phyloP scores from a whole-genome alignment of 1,140 invertebrate genomes.

The Zaprionus inermis region DNA sequence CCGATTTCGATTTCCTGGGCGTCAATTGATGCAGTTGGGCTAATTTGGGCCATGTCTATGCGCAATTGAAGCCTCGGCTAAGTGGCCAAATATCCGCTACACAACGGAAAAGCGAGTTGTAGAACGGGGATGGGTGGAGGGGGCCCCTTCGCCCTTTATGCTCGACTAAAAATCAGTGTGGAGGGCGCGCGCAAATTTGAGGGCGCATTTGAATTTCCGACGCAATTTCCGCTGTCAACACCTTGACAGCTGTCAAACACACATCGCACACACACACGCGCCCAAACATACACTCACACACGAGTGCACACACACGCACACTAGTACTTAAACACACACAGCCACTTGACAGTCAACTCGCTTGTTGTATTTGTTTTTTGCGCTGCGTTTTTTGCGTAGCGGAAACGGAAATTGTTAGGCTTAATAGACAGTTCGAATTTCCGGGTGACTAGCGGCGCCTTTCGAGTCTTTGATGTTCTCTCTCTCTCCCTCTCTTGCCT shows the following conservation, averaged over 20 bases:
- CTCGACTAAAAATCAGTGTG: not conserved
- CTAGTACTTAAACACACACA: conserved; percentile 28
- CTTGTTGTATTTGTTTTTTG: conserved; percentile 34
- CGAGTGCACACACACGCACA: conserved; percentile 36
- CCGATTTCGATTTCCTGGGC: conserved; percentile 62
- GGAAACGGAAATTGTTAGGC: conserved; percentile 82
- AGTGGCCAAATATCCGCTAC: conserved; percentile 45
- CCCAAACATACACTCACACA: conserved; percentile 27
- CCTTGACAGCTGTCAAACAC: conserved; percentile 74
- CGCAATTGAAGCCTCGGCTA: conserved; percentile 32
- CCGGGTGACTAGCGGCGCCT: conserved; percentile 41
- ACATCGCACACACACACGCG: conserved; percentile 53
- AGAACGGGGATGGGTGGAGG: not conserved
- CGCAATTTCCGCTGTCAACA: conserved; percentile 80
- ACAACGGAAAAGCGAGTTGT: not conserved
- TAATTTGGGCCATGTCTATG: conserved; percentile 26
- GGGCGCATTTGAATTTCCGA: conserved; percentile 76
- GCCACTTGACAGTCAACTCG: conserved; percentile 42
- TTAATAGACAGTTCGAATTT: conserved; percentile 81
- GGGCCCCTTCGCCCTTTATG: not conserved
- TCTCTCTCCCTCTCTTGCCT: not conserved
- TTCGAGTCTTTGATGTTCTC: conserved; percentile 46
- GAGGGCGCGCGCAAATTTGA: conserved; percentile 39
- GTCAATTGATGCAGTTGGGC: conserved; percentile 47
- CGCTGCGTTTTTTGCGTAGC: conserved; percentile 42